Evolutionary conservation across 1,140 invertebrate genomes (phyloP).

Genomic region (Asbolus verrucosus): DNA sequence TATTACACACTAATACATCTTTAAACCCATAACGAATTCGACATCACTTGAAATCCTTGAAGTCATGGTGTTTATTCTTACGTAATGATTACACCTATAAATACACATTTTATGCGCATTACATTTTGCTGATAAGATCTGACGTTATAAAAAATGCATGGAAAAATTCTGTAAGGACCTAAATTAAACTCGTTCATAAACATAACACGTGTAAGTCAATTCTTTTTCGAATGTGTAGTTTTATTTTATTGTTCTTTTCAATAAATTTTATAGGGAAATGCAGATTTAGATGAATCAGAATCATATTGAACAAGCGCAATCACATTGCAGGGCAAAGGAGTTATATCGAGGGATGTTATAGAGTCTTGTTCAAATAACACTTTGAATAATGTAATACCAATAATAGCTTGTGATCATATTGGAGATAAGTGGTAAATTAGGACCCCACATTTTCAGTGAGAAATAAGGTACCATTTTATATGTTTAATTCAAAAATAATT

Average conservation of each 20-base stretch:
- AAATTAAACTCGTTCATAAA: neutral
- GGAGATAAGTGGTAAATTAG: conserved; percentile 58
- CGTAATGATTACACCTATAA: too few relatives aligned
- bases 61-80: too few relatives aligned
- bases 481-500: conserved; percentile 53
- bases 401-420: conserved; percentile 65
- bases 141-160: neutral
- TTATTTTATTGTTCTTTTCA: too few relatives aligned
- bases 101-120: too few relatives aligned
- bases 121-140: too few relatives aligned
- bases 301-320: conserved; percentile 64
- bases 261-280: conserved; percentile 65
- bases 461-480: conserved; percentile 46
- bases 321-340: conserved; percentile 63
- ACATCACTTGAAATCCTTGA: too few relatives aligned
- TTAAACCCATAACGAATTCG: too few relatives aligned
- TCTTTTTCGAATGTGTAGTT: too few relatives aligned
- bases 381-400: conserved; percentile 66
- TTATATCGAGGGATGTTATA: conserved; percentile 65
- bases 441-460: conserved; percentile 17
- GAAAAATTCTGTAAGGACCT: neutral
- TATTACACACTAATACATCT: too few relatives aligned
- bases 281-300: conserved; percentile 64
- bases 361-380: conserved; percentile 66
- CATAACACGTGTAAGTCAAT: neutral